Evolutionary conservation across 2,888 invertebrate species (phyloP), one percentile per base, ranked within the genome.

Genomic region (Ophion obscuratus): DNA sequence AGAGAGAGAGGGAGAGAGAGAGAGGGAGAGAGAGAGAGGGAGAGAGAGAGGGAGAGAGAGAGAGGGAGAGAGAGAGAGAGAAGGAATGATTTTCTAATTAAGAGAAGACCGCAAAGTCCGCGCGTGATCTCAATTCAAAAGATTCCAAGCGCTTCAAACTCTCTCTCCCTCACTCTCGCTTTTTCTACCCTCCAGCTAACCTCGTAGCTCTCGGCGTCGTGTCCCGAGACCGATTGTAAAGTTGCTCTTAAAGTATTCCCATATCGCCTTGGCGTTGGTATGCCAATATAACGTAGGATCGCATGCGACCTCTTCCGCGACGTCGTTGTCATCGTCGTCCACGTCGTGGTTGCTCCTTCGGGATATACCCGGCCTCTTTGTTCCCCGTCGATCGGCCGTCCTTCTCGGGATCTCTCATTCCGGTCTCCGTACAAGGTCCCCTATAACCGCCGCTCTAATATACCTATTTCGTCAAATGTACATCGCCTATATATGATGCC

Each of bases 221-320:
- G 81, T 59, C 73, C n/a, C 40, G 84, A 31, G 82, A 86, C 84
- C 85, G 86, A 89, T 91, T 91, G 90, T 92, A 92, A 92, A 92
- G 92, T 92, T 91, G 92, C 90, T 91, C 90, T 93, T 92, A 91
- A 93, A 93, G 93, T 93, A 93, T 93, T 93, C 92, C 92, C 92
- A 93, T 93, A 93, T 93, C 92, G 91, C 86, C 68, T 88, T 88
- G 86, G 88, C 92, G 90, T 90, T 89, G 93, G 93, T 93, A 93
- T 93, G 93, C 93, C 93, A 93, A 93, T 93, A 93, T 93, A 93
- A 89, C 78, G 71, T 85, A 83, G 84, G 64, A 81, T 86, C 83
- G 89, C 88, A 88, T 87, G 86, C 76, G 71, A 90, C 90, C 91
- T 91, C 77, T 62, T 67, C 79, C 47, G 73, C 78, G 70, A 36